Base-by-base conservation (phyloP, 92 coral and sea anemone genomes). In the Actinostola sp. region DNA sequence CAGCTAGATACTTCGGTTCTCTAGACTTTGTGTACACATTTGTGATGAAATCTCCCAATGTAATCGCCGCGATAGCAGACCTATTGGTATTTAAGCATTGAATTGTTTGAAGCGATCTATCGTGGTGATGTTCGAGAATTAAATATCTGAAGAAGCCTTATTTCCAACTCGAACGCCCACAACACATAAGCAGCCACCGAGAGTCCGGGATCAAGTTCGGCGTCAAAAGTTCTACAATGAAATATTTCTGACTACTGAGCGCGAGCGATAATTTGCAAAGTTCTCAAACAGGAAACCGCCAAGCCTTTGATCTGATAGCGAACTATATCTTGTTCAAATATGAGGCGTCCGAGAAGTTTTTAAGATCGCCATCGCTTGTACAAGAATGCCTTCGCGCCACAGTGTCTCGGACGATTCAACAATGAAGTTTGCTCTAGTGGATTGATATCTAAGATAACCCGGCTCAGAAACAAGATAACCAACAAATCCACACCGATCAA, bases 201-300 rank as follows among this genome's bases (percentile, higher is more conserved):
- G 74, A 74, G 52, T 59, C 20, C 48, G 19, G 61, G 67, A 43
- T 75, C 78, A 55, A 60, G 72, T 75, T 89, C 61, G 86, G 66
- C 80, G 90, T 77, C 81, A 66, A 41, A 45, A 52, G 34, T 77
- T 62, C 80, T 58, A 33, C 76, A 55, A 63, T 54, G 30, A 55
- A 49, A 55, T 63, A 52, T 86, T 55, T 74, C 76, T 58, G 73
- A 69, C 41, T 58, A 61, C 70, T 71, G 82, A 65, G 75, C 33
- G 42, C 79, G 71, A 83, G 96, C 82, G 96, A 82, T 86, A 90
- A 90, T 82, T 90, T 86, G 92, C 78, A 82, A 90, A 82, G 74
- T 77, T 86, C 70, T 64, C 84, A 56, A 34, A 83, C 96, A 89
- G 96, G 96, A 90, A 90, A 86, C 78, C 92, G 82, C 83, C 78